Conservation (phyloP, 2,888 invertebrate species). For the Chrysolina americana region DNA sequence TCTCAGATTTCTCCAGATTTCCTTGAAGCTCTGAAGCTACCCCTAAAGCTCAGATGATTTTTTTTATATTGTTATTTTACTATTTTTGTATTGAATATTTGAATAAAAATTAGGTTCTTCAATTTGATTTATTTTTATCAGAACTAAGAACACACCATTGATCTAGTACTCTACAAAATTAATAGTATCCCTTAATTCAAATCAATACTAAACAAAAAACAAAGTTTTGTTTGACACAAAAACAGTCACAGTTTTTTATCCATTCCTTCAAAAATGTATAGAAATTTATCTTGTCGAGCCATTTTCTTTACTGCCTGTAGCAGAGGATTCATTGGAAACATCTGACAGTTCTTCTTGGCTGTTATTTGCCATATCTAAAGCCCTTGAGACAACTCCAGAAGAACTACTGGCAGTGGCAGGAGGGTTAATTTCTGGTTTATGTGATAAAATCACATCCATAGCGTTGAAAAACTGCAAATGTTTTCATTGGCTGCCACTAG, state of each 20-base stretch:
- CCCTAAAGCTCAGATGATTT: background rate
- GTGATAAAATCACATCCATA: background rate
- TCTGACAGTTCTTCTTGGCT: background rate
- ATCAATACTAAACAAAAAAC: background rate
- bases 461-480: background rate
- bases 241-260: background rate
- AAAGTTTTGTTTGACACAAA: background rate
- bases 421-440: background rate
- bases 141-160: background rate
- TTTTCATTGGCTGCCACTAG: background rate
- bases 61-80: background rate
- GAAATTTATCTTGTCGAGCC: slow-evolving; percentile 4
- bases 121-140: background rate
- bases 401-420: slow-evolving; percentile 6
- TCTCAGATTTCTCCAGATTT: background rate
- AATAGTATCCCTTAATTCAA: background rate
- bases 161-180: background rate
- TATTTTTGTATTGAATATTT: background rate
- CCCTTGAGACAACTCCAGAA: background rate
- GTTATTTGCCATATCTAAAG: background rate
- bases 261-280: background rate
- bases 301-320: background rate
- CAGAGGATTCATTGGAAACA: background rate
- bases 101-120: background rate
- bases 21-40: background rate